Percentiles rank a stretch among this genome's conserved stretches.
Conservation (phyloP, 2,888 invertebrate genomes). For the Antitype chi region DNA sequence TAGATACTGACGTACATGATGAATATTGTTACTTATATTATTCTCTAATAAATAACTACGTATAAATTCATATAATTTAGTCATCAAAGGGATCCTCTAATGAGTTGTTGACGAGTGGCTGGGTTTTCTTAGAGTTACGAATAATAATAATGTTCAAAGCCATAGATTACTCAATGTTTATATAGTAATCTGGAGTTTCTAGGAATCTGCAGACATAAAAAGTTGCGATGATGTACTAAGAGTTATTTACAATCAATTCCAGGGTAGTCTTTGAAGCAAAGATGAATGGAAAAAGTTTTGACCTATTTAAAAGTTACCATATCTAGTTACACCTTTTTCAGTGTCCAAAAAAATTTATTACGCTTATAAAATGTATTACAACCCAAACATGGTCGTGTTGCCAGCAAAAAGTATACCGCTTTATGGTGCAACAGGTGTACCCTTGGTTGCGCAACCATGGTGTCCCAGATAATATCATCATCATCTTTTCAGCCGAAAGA, state of each 20-base stretch:
- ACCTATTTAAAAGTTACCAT: neutral
- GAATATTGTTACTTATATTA: slow-evolving; percentile 11
- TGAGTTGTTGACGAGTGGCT: slow-evolving; percentile 27
- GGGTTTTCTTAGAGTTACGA: slow-evolving; percentile 36
- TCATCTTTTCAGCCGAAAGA: too few relatives aligned
- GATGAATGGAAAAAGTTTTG: neutral
- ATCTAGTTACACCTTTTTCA: too few relatives aligned
- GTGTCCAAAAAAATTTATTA: too few relatives aligned
- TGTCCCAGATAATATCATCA: too few relatives aligned
- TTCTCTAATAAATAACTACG: neutral
- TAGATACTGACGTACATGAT: neutral
- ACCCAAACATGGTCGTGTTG: neutral
- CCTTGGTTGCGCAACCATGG: neutral
- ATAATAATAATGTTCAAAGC: slow-evolving; percentile 22
- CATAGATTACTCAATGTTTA: slow-evolving; percentile 31
- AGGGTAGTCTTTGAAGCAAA: neutral
- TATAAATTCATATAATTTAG: slow-evolving; percentile 38
- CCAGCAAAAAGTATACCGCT: neutral
- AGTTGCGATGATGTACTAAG: neutral
- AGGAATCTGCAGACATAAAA: slow-evolving; percentile 7
- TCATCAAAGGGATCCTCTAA: slow-evolving; percentile 45
- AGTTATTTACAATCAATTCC: slow-evolving; percentile 13
- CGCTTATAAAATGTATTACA: neutral
- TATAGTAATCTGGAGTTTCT: slow-evolving; percentile 27
- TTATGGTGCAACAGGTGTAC: neutral